These are phyloP conservation scores for Gasterosteus aculeatus DNA, from an alignment of 2,113 vertebrate genomes.

Conservation along the genomic window DNA sequence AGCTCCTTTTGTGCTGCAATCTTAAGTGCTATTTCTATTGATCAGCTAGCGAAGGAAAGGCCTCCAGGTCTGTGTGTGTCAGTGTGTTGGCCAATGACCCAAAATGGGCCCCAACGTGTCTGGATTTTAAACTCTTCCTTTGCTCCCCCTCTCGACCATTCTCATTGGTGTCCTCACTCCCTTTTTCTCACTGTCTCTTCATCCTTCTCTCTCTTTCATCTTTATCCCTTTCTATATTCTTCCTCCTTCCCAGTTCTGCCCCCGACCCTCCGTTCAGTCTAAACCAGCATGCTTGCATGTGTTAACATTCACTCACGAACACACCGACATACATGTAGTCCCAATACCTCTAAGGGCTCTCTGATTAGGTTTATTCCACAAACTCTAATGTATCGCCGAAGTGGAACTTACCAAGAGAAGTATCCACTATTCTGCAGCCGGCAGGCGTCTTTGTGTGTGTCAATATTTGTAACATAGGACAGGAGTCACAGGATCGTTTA, in stretches of 20 bases:
- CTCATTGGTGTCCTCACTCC: background rate
- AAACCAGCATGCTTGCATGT: background rate
- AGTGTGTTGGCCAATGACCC: slow-evolving; percentile 41
- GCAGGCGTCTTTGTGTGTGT: too few relatives aligned
- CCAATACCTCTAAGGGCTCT: background rate
- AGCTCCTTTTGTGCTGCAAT: slow-evolving; percentile 24
- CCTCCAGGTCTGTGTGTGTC: slow-evolving; percentile 18
- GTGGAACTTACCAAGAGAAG: too few relatives aligned
- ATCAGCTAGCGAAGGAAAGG: slow-evolving; percentile 35
- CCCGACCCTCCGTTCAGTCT: background rate
- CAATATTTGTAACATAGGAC: background rate
- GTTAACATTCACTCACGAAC: background rate
- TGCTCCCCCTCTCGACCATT: slow-evolving; percentile 1
- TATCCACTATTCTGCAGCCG: background rate
- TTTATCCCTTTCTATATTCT: background rate
- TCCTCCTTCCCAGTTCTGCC: background rate
- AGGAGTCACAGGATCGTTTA: background rate
- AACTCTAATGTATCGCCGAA: background rate
- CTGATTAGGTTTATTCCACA: background rate
- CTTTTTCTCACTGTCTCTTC: background rate
- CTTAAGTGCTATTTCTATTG: slow-evolving; percentile 58
- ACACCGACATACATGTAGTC: background rate
- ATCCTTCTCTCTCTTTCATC: background rate
- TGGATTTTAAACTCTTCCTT: slow-evolving; percentile 53
- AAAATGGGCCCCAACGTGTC: slow-evolving; percentile 62